Evolutionary conservation across 2,888 invertebrate species (phyloP).

Genomic region (Harpalus rufipes): DNA sequence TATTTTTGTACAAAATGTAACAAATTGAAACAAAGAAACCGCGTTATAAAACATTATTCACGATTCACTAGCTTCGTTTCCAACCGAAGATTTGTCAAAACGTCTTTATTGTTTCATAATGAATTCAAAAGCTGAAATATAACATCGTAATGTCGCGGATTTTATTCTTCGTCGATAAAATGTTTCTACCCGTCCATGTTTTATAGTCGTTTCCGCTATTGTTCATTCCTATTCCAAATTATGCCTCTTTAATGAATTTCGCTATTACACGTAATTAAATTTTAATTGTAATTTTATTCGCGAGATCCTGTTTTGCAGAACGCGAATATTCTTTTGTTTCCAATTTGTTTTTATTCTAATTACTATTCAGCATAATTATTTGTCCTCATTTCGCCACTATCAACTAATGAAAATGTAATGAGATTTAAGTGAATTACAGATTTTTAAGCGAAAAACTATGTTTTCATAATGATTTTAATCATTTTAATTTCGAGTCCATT

Average conservation of each 20-base stretch:
- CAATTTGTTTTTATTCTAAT: conserved; percentile 22
- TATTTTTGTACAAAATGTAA: no score
- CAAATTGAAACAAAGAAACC: no score
- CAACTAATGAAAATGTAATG: conserved; percentile 10
- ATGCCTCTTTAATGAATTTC: conserved; percentile 25
- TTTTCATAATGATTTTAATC: not conserved
- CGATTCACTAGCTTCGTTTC: no score
- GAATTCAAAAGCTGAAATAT: not conserved
- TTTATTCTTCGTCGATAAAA: not conserved
- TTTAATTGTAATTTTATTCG: conserved; percentile 35
- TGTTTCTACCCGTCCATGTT: not conserved
- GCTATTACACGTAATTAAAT: conserved; percentile 27
- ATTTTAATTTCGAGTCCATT: not conserved
- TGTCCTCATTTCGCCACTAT: conserved; percentile 11
- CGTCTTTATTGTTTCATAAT: not conserved
- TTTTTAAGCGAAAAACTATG: not conserved
- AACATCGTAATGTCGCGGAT: not conserved
- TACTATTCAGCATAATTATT: conserved; percentile 14
- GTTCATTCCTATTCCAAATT: conserved; percentile 5
- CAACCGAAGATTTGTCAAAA: no score
- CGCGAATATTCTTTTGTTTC: conserved; percentile 5
- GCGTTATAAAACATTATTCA: no score
- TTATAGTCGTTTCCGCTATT: conserved; percentile 2
- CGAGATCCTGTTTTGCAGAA: conserved; percentile 16
- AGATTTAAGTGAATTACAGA: conserved; percentile 2